Percentiles rank a stretch among this genome's conserved stretches.
Evolutionary conservation across 35 echinoderm and acorn worm genomes (phyloP).

Genomic region (Chiridota heheva): DNA sequence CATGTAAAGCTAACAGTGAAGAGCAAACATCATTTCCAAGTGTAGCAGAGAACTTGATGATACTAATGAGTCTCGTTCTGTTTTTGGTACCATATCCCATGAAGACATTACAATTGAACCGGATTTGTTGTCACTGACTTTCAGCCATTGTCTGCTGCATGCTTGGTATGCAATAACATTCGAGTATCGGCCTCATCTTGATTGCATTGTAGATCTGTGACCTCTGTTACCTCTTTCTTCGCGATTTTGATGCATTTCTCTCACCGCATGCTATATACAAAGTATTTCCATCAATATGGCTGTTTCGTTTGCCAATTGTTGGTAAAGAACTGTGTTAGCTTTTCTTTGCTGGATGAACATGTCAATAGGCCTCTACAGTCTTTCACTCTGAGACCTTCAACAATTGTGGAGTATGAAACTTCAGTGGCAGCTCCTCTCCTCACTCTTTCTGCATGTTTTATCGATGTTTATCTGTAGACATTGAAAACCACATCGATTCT

Average conservation of each 20-base stretch:
- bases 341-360: background rate
- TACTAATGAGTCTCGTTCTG: no score
- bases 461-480: constrained; percentile 23
- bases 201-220: background rate
- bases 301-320: background rate
- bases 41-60: no score
- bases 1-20: no score
- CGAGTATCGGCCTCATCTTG: constrained; percentile 28
- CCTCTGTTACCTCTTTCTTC: background rate
- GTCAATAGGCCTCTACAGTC: background rate
- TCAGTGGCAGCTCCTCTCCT: background rate
- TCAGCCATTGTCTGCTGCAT: no score
- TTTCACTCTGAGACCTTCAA: background rate
- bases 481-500: constrained; percentile 55
- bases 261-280: background rate
- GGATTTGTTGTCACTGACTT: no score
- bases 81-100: no score
- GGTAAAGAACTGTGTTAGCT: background rate
- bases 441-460: constrained; percentile 19
- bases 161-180: no score
- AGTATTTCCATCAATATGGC: background rate
- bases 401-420: no score
- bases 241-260: background rate
- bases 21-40: no score
- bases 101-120: no score